phyloP scores from a whole-genome alignment of 2,797 vertebrate species.

The Fringilla coelebs region DNA sequence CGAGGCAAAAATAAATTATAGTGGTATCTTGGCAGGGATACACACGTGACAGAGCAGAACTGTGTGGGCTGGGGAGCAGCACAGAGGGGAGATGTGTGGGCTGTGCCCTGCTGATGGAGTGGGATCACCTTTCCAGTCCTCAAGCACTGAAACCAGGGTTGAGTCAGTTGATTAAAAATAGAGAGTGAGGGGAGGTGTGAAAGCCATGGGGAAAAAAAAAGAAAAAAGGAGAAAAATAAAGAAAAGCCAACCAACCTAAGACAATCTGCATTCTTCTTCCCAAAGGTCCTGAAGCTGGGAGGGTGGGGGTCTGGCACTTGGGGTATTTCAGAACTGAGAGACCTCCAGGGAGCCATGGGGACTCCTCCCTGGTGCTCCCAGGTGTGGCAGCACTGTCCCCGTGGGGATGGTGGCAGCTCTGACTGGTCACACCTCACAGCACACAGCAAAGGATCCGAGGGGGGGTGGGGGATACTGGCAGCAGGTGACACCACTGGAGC shows the following conservation, averaged over 20 bases:
- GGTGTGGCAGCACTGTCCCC: not conserved
- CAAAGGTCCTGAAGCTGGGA: not conserved
- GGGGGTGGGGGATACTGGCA: not conserved
- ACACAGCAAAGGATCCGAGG: accelerated
- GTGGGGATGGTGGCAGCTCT: not conserved
- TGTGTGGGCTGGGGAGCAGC: not conserved
- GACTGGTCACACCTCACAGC: not conserved
- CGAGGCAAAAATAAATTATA: not conserved
- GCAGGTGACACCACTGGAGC: not conserved
- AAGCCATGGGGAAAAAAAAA: not conserved
- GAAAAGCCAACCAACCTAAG: not conserved
- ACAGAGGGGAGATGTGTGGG: not conserved
- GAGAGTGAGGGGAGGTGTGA: conserved; percentile 53
- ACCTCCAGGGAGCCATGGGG: not conserved
- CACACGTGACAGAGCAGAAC: not conserved
- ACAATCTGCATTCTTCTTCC: not conserved
- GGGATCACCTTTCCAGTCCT: not conserved
- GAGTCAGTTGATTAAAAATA: conserved; percentile 57
- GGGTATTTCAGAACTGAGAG: not conserved
- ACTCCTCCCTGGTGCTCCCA: not conserved
- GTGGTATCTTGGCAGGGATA: not conserved
- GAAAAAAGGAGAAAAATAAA: not conserved
- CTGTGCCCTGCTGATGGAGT: not conserved
- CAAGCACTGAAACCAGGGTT: not conserved
- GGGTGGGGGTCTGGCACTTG: accelerated